Evolutionary conservation across 2,888 invertebrate species (phyloP), one percentile per base, ranked within the genome.

Genomic region (Melanargia galathea): DNA sequence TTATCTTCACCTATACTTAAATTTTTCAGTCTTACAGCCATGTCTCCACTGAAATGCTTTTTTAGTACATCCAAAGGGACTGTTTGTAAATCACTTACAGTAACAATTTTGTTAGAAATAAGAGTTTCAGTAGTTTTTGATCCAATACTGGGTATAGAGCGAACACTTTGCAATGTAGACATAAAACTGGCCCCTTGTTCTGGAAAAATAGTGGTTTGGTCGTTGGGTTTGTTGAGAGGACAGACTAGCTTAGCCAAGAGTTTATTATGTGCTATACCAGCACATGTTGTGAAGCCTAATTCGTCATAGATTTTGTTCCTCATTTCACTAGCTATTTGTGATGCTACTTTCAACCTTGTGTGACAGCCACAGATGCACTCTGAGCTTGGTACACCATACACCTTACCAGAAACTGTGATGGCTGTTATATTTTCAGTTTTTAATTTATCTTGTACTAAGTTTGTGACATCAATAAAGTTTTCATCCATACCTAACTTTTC

Each of bases 401-500:
- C 84, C 79, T 94, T 92, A 56, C 95, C 94, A 67, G 91, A 79
- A 55, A 93, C 82, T 71, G 88, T 81, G 26, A 90, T 66, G 68
- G 74, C 77, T 66, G 71, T 76, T 70, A 75, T 68, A 73, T 81
- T 81, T 49, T 71, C 72, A 77, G 73, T 81, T 81, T 88, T 93
- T 80, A 90, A 83, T 74, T 81, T 92, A 72, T 92, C 87, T 69
- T 92, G 89, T 49, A 95, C 93, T 75, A 95, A 78, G 63, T 93
- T 92, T 69, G 96, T 95, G 69, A 97, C 94, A 88, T 97, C 97
- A 73, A 97, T 90, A 82, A 92, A 97, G 80, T 96, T 96, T 81
- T 97, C 97, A 85, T 97, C 97, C 77, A 97, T 93, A 13, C 97
- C 97, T 60, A 97, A 90, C 76, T 96, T 94, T 82, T 97, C 97